phyloP scores from a whole-genome alignment of 2,797 vertebrate species.

The Pipistrellus pygmaeus region DNA sequence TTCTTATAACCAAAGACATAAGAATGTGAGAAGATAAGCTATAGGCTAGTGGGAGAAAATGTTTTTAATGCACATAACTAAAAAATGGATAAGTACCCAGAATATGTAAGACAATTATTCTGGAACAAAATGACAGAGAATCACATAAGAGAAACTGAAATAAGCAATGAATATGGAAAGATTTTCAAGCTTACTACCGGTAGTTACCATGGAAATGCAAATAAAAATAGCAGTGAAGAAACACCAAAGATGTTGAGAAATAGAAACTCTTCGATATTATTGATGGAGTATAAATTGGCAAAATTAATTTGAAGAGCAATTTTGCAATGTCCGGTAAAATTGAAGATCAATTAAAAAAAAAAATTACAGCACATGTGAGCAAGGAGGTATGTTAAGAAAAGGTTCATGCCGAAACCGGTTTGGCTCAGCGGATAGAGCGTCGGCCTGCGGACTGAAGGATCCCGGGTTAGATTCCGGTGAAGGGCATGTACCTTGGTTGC shows the following conservation, averaged over 20 bases:
- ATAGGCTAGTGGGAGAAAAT: neutral
- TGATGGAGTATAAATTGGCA: slow-evolving; percentile 32
- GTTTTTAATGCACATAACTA: slow-evolving; percentile 30
- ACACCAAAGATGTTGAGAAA: slow-evolving; percentile 36
- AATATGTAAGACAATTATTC: slow-evolving; percentile 22
- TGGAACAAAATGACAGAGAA: slow-evolving; percentile 56
- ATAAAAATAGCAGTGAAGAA: slow-evolving; percentile 45
- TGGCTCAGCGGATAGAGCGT: too few species aligned
- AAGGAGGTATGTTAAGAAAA: slow-evolving; percentile 27
- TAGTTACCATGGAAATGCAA: slow-evolving; percentile 30
- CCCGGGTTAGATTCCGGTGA: too few species aligned
- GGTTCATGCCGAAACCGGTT: too few species aligned
- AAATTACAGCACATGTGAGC: slow-evolving; percentile 9
- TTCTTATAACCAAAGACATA: slow-evolving; percentile 41
- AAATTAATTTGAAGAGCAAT: slow-evolving; percentile 57
- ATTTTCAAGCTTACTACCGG: slow-evolving; percentile 23
- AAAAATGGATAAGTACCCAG: slow-evolving; percentile 39
- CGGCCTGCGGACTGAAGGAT: too few species aligned
- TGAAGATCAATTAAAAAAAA: slow-evolving; percentile 13
- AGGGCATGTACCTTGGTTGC: too few species aligned
- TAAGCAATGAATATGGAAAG: slow-evolving; percentile 47
- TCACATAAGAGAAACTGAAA: slow-evolving; percentile 54
- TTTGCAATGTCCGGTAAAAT: slow-evolving; percentile 36
- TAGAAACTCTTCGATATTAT: slow-evolving; percentile 19
- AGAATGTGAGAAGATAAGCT: neutral